Base-by-base conservation (phyloP, 2,113 vertebrate genomes). In the Spermophilus dauricus region DNA sequence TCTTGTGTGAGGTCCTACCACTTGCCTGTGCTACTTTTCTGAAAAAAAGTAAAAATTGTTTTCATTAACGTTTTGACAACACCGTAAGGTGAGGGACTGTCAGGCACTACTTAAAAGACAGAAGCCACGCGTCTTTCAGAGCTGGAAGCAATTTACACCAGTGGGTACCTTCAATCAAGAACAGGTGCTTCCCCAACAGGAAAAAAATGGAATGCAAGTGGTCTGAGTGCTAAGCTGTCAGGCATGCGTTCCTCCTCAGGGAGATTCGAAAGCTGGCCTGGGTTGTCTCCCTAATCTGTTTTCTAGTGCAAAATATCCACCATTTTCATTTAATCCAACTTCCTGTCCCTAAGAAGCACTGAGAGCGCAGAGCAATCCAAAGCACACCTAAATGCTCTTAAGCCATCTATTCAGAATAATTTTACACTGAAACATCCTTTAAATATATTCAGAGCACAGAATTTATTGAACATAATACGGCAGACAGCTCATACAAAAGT, bases 371-470 rank as follows among this genome's bases (percentile, higher is more conserved):
- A 61, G 61, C 24, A 42, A 56, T 86, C 88, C 39, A 39, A 53
- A 86, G 85, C 75, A 0, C 9, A 53, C 16, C 96, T 30, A n/a
- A 91, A 95, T 6, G 72, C 70, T 72, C 78, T 61, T 45, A 81
- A 84, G 63, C 70, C 93, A 80, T 30, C 91, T 30, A n/a, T 58
- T 93, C 86, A 82, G 73, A 97, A 95, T 95, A 65, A 97, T 34
- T 69, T 76, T 51, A 97, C 95, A 87, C 83, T 1, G 78, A 97
- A 85, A 75, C 93, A 89, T 77, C 80, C 72, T 92, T 96, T 92
- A 76, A 81, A 80, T 63, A 77, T 48, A 84, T 61, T 70, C 87
- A 82, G 97, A 90, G 95, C 94, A 96, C 84, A 96, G 97, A 87
- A 85, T 91, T 98, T 94, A 97, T 91, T 86, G 92, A 77, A 87